Percentiles rank a stretch among this genome's conserved stretches.
Evolutionary conservation across 2,797 vertebrate genomes (phyloP).

Genomic region (Poecile montanus): DNA sequence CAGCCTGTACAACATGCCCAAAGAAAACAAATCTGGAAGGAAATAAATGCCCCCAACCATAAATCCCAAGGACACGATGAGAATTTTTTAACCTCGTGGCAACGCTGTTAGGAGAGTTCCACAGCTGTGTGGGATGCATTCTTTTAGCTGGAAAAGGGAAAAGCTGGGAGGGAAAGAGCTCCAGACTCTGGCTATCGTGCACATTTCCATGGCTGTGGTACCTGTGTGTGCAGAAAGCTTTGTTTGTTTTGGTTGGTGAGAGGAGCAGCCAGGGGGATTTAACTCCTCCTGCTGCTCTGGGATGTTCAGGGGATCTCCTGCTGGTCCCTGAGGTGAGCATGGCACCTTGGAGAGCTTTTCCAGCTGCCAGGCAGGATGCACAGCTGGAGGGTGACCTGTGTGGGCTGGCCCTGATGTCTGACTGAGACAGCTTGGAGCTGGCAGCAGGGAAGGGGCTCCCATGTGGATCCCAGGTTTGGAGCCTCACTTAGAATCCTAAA

Average conservation of each 20-base stretch:
- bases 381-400: background rate
- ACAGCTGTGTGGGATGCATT: background rate
- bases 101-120: background rate
- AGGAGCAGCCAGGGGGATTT: background rate
- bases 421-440: background rate
- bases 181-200: background rate
- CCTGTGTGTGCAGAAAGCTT: background rate
- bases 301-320: background rate
- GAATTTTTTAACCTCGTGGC: slow-evolving; percentile 5
- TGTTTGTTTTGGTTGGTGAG: background rate
- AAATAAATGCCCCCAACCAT: background rate
- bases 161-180: background rate
- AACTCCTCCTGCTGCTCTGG: background rate
- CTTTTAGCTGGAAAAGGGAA: background rate
- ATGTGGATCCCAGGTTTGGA: background rate
- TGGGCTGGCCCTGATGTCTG: background rate
- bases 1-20: background rate
- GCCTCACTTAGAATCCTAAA: background rate
- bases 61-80: slow-evolving; percentile 9
- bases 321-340: accelerated
- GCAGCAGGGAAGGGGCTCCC: background rate
- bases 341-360: background rate
- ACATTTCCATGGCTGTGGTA: background rate
- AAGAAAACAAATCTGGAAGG: slow-evolving; percentile 26
- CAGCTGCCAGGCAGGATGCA: background rate